Percentiles rank a stretch among this genome's conserved stretches.
Evolutionary conservation across 2,113 vertebrate genomes (phyloP).

Genomic region (Prietella phreatophila): DNA sequence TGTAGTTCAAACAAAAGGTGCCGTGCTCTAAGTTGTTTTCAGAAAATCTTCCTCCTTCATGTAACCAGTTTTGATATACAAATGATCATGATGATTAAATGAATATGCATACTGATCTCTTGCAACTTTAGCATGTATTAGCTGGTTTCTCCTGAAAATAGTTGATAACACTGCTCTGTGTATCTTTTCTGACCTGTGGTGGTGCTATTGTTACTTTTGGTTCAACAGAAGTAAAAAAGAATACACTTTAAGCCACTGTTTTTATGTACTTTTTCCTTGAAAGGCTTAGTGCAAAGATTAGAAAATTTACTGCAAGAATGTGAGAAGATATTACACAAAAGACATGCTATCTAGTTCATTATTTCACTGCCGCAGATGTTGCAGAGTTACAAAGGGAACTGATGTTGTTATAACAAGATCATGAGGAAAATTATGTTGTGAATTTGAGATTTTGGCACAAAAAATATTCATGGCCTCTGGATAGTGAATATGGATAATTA

Average conservation of each 20-base stretch:
- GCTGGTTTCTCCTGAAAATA: not conserved
- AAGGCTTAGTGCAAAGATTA: not conserved
- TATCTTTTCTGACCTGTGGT: not conserved
- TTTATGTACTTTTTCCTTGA: not conserved
- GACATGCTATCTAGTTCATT: not conserved
- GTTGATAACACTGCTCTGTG: not conserved
- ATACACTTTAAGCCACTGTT: not conserved
- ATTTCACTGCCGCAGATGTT: slow-evolving; percentile 5
- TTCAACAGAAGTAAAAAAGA: not conserved
- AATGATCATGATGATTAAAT: not conserved
- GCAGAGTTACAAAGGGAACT: not conserved
- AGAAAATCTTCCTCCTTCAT: not conserved
- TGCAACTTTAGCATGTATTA: not conserved
- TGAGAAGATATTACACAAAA: not conserved
- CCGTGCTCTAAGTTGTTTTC: not conserved
- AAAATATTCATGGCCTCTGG: not conserved
- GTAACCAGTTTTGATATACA: not conserved
- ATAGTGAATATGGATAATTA: not conserved
- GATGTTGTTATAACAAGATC: not conserved
- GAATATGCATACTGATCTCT: not conserved
- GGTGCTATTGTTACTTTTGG: not conserved
- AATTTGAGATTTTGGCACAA: not conserved
- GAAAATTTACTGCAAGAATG: not conserved
- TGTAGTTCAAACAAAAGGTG: not conserved
- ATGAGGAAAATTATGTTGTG: not conserved